A percentile compares a stretch with the other conserved stretches of the same genome.
phyloP scores from a whole-genome alignment of 1,140 invertebrate genomes.

The Zaprionus taronus region DNA sequence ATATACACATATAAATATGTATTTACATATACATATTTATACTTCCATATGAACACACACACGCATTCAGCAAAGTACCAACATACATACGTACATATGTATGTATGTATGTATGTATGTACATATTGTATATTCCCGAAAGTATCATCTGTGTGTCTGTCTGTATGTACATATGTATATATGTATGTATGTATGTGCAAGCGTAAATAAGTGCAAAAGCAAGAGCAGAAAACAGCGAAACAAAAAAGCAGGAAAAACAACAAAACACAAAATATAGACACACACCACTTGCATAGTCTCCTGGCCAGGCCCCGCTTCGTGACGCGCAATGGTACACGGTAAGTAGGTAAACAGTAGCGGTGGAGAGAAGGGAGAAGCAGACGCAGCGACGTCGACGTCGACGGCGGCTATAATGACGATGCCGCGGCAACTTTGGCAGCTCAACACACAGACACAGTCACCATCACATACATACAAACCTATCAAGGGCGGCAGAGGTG shows the following conservation, averaged over 20 bases:
- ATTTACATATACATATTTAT: background rate
- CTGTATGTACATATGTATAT: no score
- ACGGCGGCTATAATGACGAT: constrained; percentile 41
- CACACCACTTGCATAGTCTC: constrained; percentile 74
- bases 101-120: background rate
- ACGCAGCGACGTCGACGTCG: constrained; percentile 2
- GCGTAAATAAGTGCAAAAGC: constrained; percentile 38
- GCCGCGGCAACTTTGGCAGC: constrained; percentile 51
- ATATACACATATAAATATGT: no score
- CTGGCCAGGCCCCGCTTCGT: constrained; percentile 64
- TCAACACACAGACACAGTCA: constrained; percentile 26
- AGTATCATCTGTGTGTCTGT: background rate
- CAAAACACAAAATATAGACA: constrained; percentile 49
- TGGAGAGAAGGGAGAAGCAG: constrained; percentile 14
- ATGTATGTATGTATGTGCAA: background rate
- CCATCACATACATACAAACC: constrained; percentile 18
- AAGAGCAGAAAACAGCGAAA: constrained; percentile 39
- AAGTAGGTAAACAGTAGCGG: constrained; percentile 21
- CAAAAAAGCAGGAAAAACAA: constrained; percentile 35
- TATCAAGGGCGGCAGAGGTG: constrained; percentile 9
- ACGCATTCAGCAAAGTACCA: background rate
- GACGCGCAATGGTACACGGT: constrained; percentile 42
- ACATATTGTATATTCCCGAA: constrained; percentile 7
- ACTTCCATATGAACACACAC: background rate
- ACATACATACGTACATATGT: background rate